phyloP scores from a whole-genome alignment of 2,113 vertebrate species.

The Crotalus viridis region DNA sequence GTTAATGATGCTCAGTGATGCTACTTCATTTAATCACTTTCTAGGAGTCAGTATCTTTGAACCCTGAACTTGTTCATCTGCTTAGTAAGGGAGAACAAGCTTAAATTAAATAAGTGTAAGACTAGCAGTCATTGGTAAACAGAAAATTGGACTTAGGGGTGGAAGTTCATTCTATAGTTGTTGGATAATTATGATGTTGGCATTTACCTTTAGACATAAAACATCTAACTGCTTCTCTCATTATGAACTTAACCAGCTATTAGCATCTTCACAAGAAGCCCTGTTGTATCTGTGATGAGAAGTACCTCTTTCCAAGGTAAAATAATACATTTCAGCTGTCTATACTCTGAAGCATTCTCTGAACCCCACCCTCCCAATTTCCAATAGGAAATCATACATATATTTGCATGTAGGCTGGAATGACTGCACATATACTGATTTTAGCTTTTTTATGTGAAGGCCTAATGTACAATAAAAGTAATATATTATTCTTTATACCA shows the following conservation, averaged over 20 bases:
- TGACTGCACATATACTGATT: not conserved
- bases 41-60: not conserved
- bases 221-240: not conserved
- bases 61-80: not conserved
- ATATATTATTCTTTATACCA: constrained; percentile 8
- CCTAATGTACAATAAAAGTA: not conserved
- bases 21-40: not conserved
- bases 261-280: not conserved
- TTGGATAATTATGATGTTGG: not conserved
- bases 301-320: not conserved
- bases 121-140: not conserved
- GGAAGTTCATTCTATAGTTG: not conserved
- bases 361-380: not conserved
- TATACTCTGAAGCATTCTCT: not conserved
- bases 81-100: not conserved
- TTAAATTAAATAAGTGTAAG: not conserved
- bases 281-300: not conserved
- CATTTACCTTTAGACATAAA: not conserved
- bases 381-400: not conserved
- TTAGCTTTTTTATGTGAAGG: not conserved
- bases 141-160: not conserved
- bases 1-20: not conserved
- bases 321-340: not conserved
- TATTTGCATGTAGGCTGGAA: not conserved
- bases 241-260: not conserved